Evolutionary conservation across 2,797 vertebrate species (phyloP).

Genomic region (Etheostoma perlongum): DNA sequence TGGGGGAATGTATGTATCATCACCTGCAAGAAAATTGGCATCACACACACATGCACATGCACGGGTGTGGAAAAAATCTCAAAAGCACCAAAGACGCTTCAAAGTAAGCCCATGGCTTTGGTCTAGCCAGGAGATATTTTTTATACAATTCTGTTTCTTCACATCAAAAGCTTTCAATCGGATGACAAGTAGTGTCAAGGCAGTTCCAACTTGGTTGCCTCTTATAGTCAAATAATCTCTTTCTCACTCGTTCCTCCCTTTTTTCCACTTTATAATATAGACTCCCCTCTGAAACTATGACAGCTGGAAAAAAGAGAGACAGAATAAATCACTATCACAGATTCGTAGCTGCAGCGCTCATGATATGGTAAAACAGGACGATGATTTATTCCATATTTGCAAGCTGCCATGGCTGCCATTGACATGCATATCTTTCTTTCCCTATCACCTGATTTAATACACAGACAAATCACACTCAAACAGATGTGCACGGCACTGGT

Average conservation of each 20-base stretch:
- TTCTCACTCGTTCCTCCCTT: conserved; percentile 17
- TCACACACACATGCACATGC: neutral
- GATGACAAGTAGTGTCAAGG: conserved; percentile 70
- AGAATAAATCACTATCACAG: conserved; percentile 34
- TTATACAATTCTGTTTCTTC: conserved; percentile 54
- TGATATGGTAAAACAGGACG: conserved; percentile 44
- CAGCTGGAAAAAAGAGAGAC: conserved; percentile 29
- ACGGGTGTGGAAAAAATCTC: conserved; percentile 14
- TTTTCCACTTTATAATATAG: conserved; percentile 26
- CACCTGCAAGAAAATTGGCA: neutral
- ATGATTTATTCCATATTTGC: conserved; percentile 56
- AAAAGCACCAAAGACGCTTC: conserved; percentile 41
- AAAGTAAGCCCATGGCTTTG: conserved; percentile 54
- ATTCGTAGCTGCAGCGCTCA: conserved; percentile 38
- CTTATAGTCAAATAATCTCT: conserved; percentile 50
- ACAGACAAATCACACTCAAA: conserved; percentile 1
- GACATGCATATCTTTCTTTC: conserved; percentile 38
- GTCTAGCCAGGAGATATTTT: conserved; percentile 57
- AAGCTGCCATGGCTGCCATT: conserved; percentile 30
- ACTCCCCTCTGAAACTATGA: conserved; percentile 39
- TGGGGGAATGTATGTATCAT: conserved; percentile 10
- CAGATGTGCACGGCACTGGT: conserved; percentile 31
- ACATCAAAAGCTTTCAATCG: conserved; percentile 69
- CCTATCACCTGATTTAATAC: conserved; percentile 29
- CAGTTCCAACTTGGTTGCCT: conserved; percentile 50